Evolutionary conservation across 2,797 vertebrate species (phyloP).

Genomic region (Moxostoma hubbsi): DNA sequence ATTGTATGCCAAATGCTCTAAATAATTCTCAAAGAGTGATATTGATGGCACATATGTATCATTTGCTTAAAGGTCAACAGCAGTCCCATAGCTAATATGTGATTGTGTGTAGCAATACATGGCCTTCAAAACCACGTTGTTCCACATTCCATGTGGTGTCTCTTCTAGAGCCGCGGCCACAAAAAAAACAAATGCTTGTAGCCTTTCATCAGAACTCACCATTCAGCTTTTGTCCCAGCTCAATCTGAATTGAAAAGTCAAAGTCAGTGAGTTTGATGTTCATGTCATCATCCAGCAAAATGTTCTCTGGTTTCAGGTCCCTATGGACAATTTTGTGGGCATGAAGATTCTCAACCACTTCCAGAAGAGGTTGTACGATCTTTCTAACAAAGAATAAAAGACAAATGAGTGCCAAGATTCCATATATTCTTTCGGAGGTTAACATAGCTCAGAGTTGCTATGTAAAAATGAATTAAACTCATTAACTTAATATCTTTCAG

Average conservation of each 20-base stretch:
- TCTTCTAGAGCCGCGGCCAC: neutral
- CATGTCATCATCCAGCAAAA: constrained; percentile 92
- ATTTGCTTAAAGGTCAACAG: constrained; percentile 91
- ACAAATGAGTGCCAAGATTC: neutral
- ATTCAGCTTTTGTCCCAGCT: constrained; percentile 82
- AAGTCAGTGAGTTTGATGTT: constrained; percentile 97
- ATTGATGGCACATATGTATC: neutral
- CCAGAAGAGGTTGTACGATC: constrained; percentile 91
- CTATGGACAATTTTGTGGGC: constrained; percentile 89
- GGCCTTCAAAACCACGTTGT: too few species aligned
- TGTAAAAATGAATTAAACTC: too few species aligned
- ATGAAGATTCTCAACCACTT: constrained; percentile 90
- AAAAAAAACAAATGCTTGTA: too few species aligned
- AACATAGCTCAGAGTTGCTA: too few species aligned
- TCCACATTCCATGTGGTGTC: neutral
- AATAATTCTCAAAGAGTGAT: too few species aligned
- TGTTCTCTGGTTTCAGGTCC: constrained; percentile 96
- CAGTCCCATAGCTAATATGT: constrained; percentile 82
- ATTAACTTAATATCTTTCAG: too few species aligned
- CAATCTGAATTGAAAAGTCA: constrained; percentile 89
- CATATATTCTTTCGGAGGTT: too few species aligned
- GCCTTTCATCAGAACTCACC: constrained; percentile 70
- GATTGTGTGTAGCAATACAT: neutral
- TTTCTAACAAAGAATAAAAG: constrained; percentile 76
- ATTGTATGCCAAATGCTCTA: too few species aligned